phyloP scores from a whole-genome alignment of 2,797 vertebrate genomes.

The Nothura maculosa region DNA sequence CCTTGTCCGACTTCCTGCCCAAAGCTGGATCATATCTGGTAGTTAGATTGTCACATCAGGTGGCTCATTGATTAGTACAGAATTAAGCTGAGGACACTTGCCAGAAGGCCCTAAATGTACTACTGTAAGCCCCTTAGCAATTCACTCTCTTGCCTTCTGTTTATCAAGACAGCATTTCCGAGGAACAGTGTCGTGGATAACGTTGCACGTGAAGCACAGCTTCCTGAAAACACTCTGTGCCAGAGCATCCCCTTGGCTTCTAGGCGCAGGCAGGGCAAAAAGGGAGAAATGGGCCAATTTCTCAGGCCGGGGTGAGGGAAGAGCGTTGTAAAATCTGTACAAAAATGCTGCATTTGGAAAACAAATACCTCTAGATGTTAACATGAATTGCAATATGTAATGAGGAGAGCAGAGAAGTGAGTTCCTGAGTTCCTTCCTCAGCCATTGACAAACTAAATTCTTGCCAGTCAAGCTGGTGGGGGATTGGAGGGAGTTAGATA shows the following conservation, averaged over 20 bases:
- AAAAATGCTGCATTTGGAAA: background rate
- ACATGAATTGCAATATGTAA: background rate
- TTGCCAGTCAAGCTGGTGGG: background rate
- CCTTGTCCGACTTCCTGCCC: background rate
- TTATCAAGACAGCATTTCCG: background rate
- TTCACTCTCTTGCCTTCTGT: background rate
- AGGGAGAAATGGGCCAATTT: background rate
- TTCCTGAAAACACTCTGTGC: background rate
- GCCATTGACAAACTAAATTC: background rate
- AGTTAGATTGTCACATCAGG: background rate
- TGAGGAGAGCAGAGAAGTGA: background rate
- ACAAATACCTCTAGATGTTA: background rate
- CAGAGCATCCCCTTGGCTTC: background rate
- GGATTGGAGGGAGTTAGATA: background rate
- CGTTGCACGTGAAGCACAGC: background rate
- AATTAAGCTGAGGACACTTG: background rate
- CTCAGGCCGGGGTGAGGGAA: background rate
- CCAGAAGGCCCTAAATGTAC: background rate
- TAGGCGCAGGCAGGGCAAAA: background rate
- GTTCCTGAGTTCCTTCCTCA: background rate
- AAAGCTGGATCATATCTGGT: background rate
- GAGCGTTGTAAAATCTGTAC: background rate
- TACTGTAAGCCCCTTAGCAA: background rate
- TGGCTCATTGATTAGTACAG: background rate
- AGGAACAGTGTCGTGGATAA: background rate